Conservation (phyloP, 2,797 vertebrate genomes). For the Helicolenus hilgendorfi region DNA sequence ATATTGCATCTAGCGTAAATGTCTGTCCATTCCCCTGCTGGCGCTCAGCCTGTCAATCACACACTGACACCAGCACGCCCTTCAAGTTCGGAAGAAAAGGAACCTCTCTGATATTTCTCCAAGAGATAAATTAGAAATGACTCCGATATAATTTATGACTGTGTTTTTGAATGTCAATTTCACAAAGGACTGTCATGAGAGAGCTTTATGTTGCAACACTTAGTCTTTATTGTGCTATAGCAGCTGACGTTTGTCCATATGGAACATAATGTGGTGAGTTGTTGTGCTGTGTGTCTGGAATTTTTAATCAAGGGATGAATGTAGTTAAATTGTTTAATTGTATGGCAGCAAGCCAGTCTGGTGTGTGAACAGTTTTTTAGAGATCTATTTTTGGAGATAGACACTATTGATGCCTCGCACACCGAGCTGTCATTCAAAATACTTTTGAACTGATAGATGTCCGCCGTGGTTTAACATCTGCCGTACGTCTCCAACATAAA, state of each 20-base stretch:
- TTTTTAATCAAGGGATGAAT: not conserved
- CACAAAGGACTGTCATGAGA: not conserved
- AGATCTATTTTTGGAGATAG: not conserved
- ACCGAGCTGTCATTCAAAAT: slow-evolving; percentile 18
- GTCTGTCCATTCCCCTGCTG: not conserved
- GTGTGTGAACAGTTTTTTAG: not conserved
- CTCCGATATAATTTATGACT: not conserved
- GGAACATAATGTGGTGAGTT: not conserved
- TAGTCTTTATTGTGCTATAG: not conserved
- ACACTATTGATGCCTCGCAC: not conserved
- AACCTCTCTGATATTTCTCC: not conserved
- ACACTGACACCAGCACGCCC: too few species aligned
- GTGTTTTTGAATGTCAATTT: not conserved
- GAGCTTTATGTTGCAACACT: not conserved
- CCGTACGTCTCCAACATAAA: slow-evolving; percentile 18
- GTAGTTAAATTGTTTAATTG: not conserved
- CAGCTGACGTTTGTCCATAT: slow-evolving; percentile 1
- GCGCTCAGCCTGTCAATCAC: not conserved
- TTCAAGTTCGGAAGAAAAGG: not conserved
- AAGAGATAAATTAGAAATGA: not conserved
- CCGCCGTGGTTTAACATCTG: slow-evolving; percentile 10
- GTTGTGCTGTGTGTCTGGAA: not conserved
- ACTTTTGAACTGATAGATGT: slow-evolving; percentile 5
- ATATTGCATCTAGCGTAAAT: not conserved
- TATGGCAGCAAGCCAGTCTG: not conserved